Conservation (phyloP, 1,140 invertebrate genomes). For the Dinoponera quadriceps region DNA sequence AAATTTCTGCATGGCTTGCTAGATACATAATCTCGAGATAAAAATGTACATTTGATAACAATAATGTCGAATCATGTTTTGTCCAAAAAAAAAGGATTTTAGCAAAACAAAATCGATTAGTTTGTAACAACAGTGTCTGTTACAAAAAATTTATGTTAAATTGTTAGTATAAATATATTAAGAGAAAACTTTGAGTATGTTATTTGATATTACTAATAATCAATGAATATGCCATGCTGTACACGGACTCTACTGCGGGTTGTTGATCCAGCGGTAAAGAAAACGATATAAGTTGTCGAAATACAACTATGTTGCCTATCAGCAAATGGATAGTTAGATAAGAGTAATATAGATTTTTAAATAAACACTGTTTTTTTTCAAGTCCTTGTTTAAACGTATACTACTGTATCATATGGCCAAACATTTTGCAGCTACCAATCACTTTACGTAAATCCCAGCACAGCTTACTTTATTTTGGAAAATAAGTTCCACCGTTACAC, state of each 20-base stretch:
- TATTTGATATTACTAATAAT: conserved; percentile 46
- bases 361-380: conserved; percentile 52
- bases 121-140: conserved; percentile 61
- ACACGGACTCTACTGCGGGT: conserved; percentile 9
- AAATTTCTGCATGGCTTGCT: conserved; percentile 61
- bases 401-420: conserved; percentile 45
- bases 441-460: conserved; percentile 58
- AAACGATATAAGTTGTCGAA: conserved; percentile 16
- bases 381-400: conserved; percentile 46
- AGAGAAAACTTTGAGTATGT: conserved; percentile 73
- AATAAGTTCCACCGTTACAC: conserved; percentile 36
- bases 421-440: conserved; percentile 53
- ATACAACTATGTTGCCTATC: conserved; percentile 15
- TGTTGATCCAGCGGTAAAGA: conserved; percentile 4
- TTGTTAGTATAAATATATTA: conserved; percentile 79
- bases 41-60: conserved; percentile 36
- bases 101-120: conserved; percentile 16
- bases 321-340: conserved; percentile 39
- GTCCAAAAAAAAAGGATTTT: conserved; percentile 12
- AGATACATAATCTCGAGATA: conserved; percentile 18
- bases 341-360: conserved; percentile 55
- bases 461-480: conserved; percentile 53
- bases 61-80: not conserved
- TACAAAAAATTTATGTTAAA: conserved; percentile 74
- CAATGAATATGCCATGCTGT: conserved; percentile 13